Evolutionary conservation across 92 coral and sea anemone genomes (phyloP).

Genomic region (Blastomussa wellsi): DNA sequence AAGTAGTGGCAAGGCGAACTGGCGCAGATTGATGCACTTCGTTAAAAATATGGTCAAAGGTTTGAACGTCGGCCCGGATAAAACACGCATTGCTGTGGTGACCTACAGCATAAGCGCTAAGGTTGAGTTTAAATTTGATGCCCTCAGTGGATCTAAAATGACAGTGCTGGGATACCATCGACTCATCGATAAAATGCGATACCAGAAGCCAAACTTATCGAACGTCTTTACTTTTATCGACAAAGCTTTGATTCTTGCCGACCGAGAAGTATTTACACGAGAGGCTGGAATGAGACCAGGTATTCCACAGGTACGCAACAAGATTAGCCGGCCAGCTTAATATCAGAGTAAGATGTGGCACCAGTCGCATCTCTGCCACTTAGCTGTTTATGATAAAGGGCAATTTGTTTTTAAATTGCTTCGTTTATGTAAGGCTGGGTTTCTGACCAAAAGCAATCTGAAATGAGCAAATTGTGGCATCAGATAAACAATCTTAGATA

Average conservation of each 20-base stretch:
- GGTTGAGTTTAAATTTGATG: constrained; percentile 53
- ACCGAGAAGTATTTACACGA: constrained; percentile 43
- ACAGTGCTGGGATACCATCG: constrained; percentile 40
- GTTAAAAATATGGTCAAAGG: constrained; percentile 37
- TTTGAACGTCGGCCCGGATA: constrained; percentile 68
- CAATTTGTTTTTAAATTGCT: too few relatives aligned
- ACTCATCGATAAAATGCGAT: constrained; percentile 48
- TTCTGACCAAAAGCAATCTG: too few relatives aligned
- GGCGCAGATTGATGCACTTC: constrained; percentile 48
- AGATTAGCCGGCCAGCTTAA: background rate
- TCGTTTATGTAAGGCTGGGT: too few relatives aligned
- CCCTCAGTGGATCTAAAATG: constrained; percentile 19
- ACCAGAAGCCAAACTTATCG: too few relatives aligned
- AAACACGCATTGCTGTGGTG: constrained; percentile 63
- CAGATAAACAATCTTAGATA: too few relatives aligned
- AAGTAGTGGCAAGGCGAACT: constrained; percentile 69
- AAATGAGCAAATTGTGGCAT: too few relatives aligned
- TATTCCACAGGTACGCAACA: constrained; percentile 15
- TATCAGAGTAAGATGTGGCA: too few relatives aligned
- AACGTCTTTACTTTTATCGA: constrained; percentile 73
- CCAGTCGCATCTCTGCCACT: too few relatives aligned
- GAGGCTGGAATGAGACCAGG: constrained; percentile 49
- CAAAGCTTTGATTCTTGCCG: constrained; percentile 55
- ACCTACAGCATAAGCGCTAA: constrained; percentile 58
- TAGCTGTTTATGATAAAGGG: too few relatives aligned